phyloP scores from a whole-genome alignment of 2,888 invertebrate species.

The Tipula confusa region DNA sequence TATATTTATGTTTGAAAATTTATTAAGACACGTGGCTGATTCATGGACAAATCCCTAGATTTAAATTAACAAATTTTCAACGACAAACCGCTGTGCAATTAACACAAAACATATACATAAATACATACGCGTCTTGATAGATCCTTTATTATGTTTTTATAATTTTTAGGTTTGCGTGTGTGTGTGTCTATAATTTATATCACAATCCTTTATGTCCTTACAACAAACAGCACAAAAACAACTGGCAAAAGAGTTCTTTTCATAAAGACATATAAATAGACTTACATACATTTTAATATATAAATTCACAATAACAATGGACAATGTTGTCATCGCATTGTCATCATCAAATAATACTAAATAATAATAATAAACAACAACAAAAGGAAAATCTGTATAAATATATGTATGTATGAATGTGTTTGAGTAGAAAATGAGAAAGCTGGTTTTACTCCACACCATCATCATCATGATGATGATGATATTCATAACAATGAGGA shows the following conservation, averaged over 20 bases:
- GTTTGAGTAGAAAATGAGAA: not conserved
- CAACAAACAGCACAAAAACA: not conserved
- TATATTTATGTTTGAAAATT: not conserved
- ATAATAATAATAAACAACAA: not conserved
- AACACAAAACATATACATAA: not conserved
- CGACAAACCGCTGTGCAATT: not conserved
- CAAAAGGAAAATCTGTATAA: not conserved
- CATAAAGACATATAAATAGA: not conserved
- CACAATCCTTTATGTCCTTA: conserved; percentile 15
- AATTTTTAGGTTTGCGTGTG: not conserved
- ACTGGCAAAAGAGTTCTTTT: conserved; percentile 15
- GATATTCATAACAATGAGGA: not conserved
- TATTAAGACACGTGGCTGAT: not conserved
- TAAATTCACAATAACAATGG: conserved; percentile 27
- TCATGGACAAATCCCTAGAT: not conserved
- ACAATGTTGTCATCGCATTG: conserved; percentile 29
- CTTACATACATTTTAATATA: not conserved
- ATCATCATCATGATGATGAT: not conserved
- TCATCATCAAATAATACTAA: conserved; percentile 26
- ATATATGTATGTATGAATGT: not conserved
- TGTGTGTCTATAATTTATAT: not conserved
- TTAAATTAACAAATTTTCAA: not conserved
- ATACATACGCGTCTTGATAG: not conserved
- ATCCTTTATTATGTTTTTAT: not conserved
- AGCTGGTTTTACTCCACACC: not conserved